Conservation (phyloP, 2,888 invertebrate genomes). For the Drosophila koepferae region DNA sequence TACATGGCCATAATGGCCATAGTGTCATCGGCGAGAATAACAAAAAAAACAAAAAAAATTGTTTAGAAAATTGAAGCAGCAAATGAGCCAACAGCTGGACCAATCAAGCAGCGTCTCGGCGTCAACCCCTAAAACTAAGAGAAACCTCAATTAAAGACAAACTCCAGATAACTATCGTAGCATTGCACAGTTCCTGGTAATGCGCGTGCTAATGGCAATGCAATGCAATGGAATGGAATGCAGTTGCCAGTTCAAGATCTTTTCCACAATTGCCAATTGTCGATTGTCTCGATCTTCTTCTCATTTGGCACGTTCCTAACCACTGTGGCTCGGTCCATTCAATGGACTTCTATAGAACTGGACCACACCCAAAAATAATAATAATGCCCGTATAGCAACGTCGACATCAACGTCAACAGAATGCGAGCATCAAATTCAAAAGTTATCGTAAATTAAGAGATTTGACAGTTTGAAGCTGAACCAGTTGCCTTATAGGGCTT, state of each 20-base stretch:
- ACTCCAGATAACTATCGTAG: slow-evolving; percentile 49
- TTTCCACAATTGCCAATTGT: slow-evolving; percentile 40
- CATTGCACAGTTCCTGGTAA: slow-evolving; percentile 53
- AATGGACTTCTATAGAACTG: slow-evolving; percentile 36
- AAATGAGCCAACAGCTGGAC: slow-evolving; percentile 62
- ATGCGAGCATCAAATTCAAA: slow-evolving; percentile 46
- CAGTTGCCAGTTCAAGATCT: slow-evolving; percentile 8
- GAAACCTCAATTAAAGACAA: slow-evolving; percentile 62
- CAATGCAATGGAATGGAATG: slow-evolving; percentile 19
- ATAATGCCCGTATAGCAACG: slow-evolving; percentile 27
- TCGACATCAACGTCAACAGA: slow-evolving; percentile 29
- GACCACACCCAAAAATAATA: slow-evolving; percentile 56
- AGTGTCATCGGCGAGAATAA: slow-evolving; percentile 49
- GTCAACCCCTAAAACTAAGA: slow-evolving; percentile 1
- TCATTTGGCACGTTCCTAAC: slow-evolving; percentile 57
- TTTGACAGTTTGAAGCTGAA: slow-evolving; percentile 60
- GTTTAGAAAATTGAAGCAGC: slow-evolving; percentile 50
- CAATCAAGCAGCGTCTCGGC: slow-evolving; percentile 50
- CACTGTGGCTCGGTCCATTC: slow-evolving; percentile 33
- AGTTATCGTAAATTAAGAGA: slow-evolving; percentile 60
- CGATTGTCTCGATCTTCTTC: slow-evolving; percentile 29
- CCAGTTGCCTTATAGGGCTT: slow-evolving; percentile 49
- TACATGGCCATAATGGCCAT: slow-evolving; percentile 64
- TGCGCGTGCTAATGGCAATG: slow-evolving; percentile 66
- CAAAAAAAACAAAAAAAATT: slow-evolving; percentile 22